Base-by-base conservation (phyloP, 2,797 vertebrate genomes). In the Ataeniobius toweri region DNA sequence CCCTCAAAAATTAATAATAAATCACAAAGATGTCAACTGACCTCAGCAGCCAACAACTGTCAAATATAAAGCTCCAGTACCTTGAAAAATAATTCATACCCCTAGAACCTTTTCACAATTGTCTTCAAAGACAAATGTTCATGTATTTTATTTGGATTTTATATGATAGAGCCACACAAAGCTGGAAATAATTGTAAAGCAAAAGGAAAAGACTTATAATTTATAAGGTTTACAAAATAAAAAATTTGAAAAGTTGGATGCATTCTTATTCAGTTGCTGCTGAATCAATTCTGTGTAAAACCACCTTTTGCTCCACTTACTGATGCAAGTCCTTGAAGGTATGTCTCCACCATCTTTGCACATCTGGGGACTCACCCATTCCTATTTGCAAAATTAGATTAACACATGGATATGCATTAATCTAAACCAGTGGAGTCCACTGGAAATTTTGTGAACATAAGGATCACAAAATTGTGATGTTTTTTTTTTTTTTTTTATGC, bases 1-100 rank as follows among this genome's bases (percentile, higher is more conserved):
- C 16, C 67, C 55, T 26, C 58, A 69, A 76, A 58, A 18, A 65
- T 41, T 12, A 26, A 81, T 46, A 72, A 31, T 28, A 74, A 70
- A 75, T 75, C 46, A 51, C 22, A 69, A 39, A 44, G 18, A 41
- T 70, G 36, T 46, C 36, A 56, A 31, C 69, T 46, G n/a, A 58
- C 26, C 1, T 5, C 69, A 41, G 50, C 24, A 8, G 10, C 56
- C 13, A 1, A 26, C 10, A 51, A 20, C 10, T 39, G 41, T 56
- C 28, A 24, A 44, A 18, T 24, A n/a, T 0, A 36, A 71, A 78
- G 46, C 36, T 39, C 4, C 24, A 39, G 16, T 61, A 14, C 26
- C 6, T 61, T 61, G 31, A 3, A 65, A 65, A 39, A 65, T 39
- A 20, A 65, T 65, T 65, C 16, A 65, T 65, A 39, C 14, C 6